Conservation (phyloP, 2,888 invertebrate species). For the Nephrotoma flavescens region DNA sequence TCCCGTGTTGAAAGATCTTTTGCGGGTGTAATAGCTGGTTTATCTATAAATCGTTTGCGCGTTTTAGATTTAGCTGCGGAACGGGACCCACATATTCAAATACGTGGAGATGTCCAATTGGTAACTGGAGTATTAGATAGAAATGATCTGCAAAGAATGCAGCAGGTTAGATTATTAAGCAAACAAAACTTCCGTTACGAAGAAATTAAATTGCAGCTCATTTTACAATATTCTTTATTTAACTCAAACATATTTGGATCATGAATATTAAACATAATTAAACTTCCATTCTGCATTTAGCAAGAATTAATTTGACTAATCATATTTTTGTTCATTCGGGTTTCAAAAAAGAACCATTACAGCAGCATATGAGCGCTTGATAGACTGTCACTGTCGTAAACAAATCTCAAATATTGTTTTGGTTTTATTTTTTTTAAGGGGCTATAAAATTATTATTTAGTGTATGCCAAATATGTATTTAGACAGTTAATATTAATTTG, state of each 20-base stretch:
- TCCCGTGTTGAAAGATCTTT: constrained; percentile 63
- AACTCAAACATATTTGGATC: too few species aligned
- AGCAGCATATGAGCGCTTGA: too few species aligned
- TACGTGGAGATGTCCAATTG: constrained; percentile 70
- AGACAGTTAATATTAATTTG: too few species aligned
- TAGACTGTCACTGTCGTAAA: too few species aligned
- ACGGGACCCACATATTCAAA: constrained; percentile 60
- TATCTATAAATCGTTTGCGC: constrained; percentile 73
- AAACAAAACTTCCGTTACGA: constrained; percentile 1
- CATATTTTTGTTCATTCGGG: too few species aligned
- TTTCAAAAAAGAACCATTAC: too few species aligned
- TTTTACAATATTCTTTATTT: too few species aligned
- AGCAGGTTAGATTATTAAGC: constrained; percentile 51
- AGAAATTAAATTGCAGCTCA: not conserved
- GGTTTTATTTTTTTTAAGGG: too few species aligned
- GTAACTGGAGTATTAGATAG: constrained; percentile 61
- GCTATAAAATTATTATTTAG: too few species aligned
- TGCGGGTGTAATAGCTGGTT: constrained; percentile 75
- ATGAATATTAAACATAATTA: constrained; percentile 7
- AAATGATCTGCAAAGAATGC: constrained; percentile 70
- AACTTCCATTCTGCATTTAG: not conserved
- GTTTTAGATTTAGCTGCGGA: constrained; percentile 76
- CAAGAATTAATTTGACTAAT: too few species aligned
- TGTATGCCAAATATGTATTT: too few species aligned
- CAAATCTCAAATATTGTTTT: too few species aligned